Evolutionary conservation across 2,797 vertebrate species (phyloP).

Genomic region (Protosalanx chinensis): DNA sequence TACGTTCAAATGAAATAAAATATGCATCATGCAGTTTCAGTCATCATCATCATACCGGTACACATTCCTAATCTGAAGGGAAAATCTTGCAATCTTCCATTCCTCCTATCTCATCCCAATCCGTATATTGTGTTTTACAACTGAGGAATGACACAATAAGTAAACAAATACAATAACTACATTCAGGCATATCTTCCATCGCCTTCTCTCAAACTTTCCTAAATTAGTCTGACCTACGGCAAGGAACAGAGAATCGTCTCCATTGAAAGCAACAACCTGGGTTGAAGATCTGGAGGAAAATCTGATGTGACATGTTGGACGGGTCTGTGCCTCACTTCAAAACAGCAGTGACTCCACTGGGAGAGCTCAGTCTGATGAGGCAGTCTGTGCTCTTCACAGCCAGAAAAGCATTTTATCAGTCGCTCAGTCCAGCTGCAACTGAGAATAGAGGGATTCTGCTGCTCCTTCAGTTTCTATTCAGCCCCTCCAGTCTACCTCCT

Average conservation of each 20-base stretch:
- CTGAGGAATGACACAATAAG: too few relatives aligned
- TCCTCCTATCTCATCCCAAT: not conserved
- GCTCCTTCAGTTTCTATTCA: conserved; percentile 31
- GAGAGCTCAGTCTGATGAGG: conserved; percentile 51
- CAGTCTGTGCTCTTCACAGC: conserved; percentile 65
- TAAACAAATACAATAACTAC: too few relatives aligned
- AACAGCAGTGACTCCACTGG: conserved; percentile 54
- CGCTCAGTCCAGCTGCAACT: conserved; percentile 59
- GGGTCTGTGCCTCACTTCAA: conserved; percentile 56
- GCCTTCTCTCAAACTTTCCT: too few relatives aligned
- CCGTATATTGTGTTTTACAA: not conserved
- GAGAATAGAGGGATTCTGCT: conserved; percentile 49
- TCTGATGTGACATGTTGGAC: conserved; percentile 55
- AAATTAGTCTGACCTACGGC: not conserved
- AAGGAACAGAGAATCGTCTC: not conserved
- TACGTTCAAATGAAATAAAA: too few relatives aligned
- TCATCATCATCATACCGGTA: too few relatives aligned
- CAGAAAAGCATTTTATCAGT: conserved; percentile 72
- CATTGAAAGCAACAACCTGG: conserved; percentile 45
- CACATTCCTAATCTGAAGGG: too few relatives aligned
- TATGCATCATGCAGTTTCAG: too few relatives aligned
- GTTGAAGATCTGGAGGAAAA: conserved; percentile 50
- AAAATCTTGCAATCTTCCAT: too few relatives aligned
- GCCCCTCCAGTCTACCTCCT: conserved; percentile 11
- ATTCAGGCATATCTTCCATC: too few relatives aligned